Evolutionary conservation across 1,140 invertebrate genomes (phyloP), one percentile per base, ranked within the genome.

Genomic region (Camponotus pennsylvanicus): DNA sequence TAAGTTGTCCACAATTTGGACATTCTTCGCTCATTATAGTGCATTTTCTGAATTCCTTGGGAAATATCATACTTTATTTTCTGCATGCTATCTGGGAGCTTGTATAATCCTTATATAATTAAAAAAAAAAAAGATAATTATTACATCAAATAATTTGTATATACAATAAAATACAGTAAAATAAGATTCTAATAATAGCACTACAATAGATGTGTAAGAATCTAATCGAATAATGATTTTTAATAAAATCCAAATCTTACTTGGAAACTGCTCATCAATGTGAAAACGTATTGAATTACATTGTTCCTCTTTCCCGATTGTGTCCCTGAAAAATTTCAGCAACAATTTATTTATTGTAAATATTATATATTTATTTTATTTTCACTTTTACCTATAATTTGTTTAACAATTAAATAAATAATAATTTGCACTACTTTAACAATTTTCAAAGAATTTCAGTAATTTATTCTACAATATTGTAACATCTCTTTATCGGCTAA

Each of bases 1-100:
- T 93, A 42, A 77, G 59, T 87, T 93, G 89, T 21, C 91, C 90
- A 83, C 94, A 95, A 80, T 92, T 93, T n/a, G 94, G 94, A 85
- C 94, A 95, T 67, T 92, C 82, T 45, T 91, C 73, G 52, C 66
- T 91, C 89, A 92, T 93, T 78, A 87, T 91, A 63, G 55, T 8
- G 9, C 79, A 37, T 69, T 45, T 66, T 55, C 75, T 52, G 9
- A 69, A 66, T 73, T 66, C 7, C 11, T 42, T 7, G 40, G 7
- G 52, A 2, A 67, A 67, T 69, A 37, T 11, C 66, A 69, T 79
- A 40, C 15, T 61, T 9, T 4, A 0, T 71, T 70, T 27, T 69
- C 49, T 59, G 37, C 0, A 34, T 1, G 3, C 57, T 40, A 64
- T 18, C 37, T 11, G 55, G 11, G 13, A n/a, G 13, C n/a, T 34